phyloP scores from a whole-genome alignment of 2,797 vertebrate genomes.

The Anguilla marmorata region DNA sequence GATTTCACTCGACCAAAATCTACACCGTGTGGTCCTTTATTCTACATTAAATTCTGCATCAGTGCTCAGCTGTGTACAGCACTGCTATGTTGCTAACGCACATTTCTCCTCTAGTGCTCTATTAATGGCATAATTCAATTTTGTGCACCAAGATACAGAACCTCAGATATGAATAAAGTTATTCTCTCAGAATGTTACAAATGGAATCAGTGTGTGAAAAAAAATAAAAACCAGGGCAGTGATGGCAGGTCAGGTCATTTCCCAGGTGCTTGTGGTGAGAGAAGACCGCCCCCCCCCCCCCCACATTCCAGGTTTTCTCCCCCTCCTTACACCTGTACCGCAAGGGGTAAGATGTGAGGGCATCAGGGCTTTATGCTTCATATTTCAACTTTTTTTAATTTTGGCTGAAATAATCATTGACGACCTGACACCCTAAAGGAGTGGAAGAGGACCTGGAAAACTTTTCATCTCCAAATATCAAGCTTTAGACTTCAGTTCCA shows the following conservation, averaged over 20 bases:
- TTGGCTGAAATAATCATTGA: constrained; percentile 34
- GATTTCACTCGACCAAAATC: background rate
- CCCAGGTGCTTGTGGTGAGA: background rate
- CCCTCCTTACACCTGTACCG: constrained; percentile 12
- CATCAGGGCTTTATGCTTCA: constrained; percentile 17
- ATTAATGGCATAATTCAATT: background rate
- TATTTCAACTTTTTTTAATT: constrained; percentile 19
- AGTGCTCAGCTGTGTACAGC: background rate
- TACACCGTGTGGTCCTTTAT: background rate
- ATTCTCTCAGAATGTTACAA: background rate
- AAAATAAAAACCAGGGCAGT: too few relatives aligned
- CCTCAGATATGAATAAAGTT: background rate
- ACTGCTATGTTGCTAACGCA: background rate
- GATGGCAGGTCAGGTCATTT: background rate
- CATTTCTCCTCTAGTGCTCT: background rate
- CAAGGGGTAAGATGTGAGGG: background rate
- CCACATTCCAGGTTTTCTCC: constrained; percentile 13
- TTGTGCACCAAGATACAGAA: background rate
- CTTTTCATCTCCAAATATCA: background rate
- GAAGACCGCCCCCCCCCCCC: background rate
- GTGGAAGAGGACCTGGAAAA: background rate
- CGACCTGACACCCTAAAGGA: constrained; percentile 15
- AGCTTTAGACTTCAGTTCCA: background rate
- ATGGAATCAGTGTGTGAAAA: background rate
- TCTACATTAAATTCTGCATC: background rate